A percentile compares a stretch with the other conserved stretches of the same genome.
These are phyloP conservation scores for Eristalis intricaria DNA, from an alignment of 2,888 invertebrate genomes.

Conservation along the genomic window DNA sequence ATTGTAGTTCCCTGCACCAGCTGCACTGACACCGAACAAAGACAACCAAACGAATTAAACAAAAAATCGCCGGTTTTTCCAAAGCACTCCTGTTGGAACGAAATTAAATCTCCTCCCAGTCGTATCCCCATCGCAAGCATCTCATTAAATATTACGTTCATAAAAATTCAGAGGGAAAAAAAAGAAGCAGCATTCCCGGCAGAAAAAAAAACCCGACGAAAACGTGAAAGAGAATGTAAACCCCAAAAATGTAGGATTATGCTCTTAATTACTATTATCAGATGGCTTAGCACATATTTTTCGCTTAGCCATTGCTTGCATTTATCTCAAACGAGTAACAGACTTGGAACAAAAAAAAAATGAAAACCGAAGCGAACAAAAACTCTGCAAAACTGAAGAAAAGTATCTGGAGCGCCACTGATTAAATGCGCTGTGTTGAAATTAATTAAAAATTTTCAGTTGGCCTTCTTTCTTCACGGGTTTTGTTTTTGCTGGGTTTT, in stretches of 20 bases:
- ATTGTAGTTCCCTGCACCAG: conserved; percentile 6
- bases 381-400: conserved; percentile 8
- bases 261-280: conserved; percentile 62
- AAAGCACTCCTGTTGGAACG: conserved; percentile 6
- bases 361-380: not conserved
- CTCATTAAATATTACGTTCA: conserved; percentile 33
- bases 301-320: conserved; percentile 45
- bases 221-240: conserved; percentile 14
- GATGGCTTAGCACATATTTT: conserved; percentile 59
- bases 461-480: not conserved
- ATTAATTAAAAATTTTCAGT: conserved; percentile 55
- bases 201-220: not conserved
- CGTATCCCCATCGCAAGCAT: conserved; percentile 13
- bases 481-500: too few relatives aligned
- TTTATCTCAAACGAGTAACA: conserved; percentile 33
- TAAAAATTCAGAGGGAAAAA: conserved; percentile 40
- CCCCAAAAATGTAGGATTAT: conserved; percentile 49
- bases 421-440: conserved; percentile 59
- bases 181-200: not conserved
- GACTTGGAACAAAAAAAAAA: not conserved
- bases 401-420: conserved; percentile 40
- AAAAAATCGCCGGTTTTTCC: not conserved
- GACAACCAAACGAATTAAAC: not conserved
- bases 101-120: conserved; percentile 39
- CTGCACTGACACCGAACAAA: conserved; percentile 17